Evolutionary conservation across 2,888 invertebrate genomes (phyloP), one percentile per base, ranked within the genome.

Genomic region (Notocelia uddmanniana): DNA sequence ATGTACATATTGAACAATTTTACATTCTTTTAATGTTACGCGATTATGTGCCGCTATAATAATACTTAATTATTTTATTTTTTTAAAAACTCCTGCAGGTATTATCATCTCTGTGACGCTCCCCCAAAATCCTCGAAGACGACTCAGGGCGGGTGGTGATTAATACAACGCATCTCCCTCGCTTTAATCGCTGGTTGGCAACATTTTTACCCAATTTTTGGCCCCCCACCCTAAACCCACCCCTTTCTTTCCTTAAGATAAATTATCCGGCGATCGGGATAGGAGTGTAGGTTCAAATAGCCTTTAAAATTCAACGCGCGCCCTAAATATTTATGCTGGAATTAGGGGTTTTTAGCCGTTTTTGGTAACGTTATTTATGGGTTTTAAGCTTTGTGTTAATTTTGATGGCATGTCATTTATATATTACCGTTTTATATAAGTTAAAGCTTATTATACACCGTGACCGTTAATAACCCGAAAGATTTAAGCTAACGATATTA

Each of bases 151-250:
- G 93, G 93, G 93, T 89, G 93, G 93, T 93, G 93, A 93, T 93
- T 93, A 93, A 93, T 93, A 93, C 91, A 90, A 93, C 93, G 93
- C 91, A 93, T 93, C 93, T 90, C 93, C 93, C 92, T 90, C 90
- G 90, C 91, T 93, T 93, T 93, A 93, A 93, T 93, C 93, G 93
- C 86, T 92, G 82, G 92, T 92, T 91, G 92, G 93, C 91, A 93
- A 93, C 93, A 93, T 93, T 93, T 93, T 93, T 93, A 93, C 93
- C 92, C 93, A 93, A 93, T 93, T 93, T 93, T 93, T 93, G 92
- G 91, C 83, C 84, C 81, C 79, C 74, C 74, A 76, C 79, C 80
- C 81, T 80, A 73, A 79, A 81, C 87, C 92, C 92, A 93, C 92
- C 93, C 93, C 92, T 93, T 93, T 93, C 92, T 93, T 93, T 93